Conservation (phyloP, 2,797 vertebrate species). For the Limosa lapponica region DNA sequence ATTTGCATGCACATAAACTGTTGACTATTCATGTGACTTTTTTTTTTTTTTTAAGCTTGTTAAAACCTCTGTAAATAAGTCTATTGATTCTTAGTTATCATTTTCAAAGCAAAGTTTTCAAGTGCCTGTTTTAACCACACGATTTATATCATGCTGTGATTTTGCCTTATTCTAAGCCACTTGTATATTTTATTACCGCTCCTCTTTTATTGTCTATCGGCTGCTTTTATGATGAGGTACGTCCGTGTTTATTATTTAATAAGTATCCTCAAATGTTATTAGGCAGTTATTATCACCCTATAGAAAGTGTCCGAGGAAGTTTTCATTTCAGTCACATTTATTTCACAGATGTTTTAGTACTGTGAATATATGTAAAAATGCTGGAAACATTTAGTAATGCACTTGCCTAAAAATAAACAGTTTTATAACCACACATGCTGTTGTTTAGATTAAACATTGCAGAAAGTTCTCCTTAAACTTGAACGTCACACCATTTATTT, state of each 20-base stretch:
- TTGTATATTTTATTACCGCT: constrained; percentile 61
- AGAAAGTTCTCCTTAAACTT: constrained; percentile 76
- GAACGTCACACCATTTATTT: constrained; percentile 63
- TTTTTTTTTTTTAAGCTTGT: constrained; percentile 38
- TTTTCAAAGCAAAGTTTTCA: constrained; percentile 70
- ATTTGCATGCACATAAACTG: constrained; percentile 73
- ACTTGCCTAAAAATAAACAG: constrained; percentile 82
- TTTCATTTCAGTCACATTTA: constrained; percentile 73
- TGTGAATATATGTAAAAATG: constrained; percentile 74
- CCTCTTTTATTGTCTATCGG: constrained; percentile 71
- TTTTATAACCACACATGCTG: constrained; percentile 74
- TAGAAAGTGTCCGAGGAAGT: constrained; percentile 71
- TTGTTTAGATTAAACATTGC: constrained; percentile 74
- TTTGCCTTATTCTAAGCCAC: constrained; percentile 52
- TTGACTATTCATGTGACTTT: constrained; percentile 72
- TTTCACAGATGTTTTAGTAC: constrained; percentile 78
- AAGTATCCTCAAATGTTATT: constrained; percentile 61
- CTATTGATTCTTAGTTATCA: constrained; percentile 69
- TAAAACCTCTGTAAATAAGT: constrained; percentile 73
- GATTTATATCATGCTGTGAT: constrained; percentile 35
- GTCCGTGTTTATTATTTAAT: constrained; percentile 55
- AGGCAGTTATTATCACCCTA: constrained; percentile 51
- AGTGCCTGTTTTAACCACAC: constrained; percentile 29
- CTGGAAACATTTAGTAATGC: constrained; percentile 79
- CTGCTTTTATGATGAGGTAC: constrained; percentile 69